A percentile compares a stretch with the other conserved stretches of the same genome.
Conservation (phyloP, 2,888 invertebrate species). For the Ennomos fuscantarius region DNA sequence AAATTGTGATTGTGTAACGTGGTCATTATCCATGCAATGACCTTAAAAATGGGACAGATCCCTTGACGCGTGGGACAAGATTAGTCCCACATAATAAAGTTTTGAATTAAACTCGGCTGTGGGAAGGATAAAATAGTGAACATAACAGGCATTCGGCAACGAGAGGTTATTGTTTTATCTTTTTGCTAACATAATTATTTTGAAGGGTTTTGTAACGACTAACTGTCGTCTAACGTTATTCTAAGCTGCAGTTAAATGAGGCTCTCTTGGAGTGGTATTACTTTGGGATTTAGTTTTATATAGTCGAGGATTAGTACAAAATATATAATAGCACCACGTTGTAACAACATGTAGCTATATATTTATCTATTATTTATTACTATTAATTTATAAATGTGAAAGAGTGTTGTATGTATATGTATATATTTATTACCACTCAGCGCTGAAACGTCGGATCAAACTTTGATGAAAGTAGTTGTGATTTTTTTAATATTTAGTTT, state of each 20-base stretch:
- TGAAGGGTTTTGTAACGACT: conserved; percentile 39
- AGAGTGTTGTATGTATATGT: too few species aligned
- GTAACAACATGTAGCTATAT: too few species aligned
- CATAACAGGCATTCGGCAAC: conserved; percentile 23
- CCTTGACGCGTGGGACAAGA: conserved; percentile 58
- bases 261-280: conserved; percentile 9
- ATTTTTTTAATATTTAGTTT: too few species aligned
- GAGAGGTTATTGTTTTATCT: conserved; percentile 49
- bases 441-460: too few species aligned
- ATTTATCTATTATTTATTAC: too few species aligned
- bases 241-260: conserved; percentile 11
- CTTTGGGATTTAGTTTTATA: conserved; percentile 1
- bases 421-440: too few species aligned
- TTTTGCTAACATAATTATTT: conserved; percentile 51
- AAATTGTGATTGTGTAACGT: conserved; percentile 63
- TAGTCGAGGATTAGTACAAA: not conserved
- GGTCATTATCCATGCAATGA: conserved; percentile 63
- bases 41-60: conserved; percentile 53
- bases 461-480: too few species aligned
- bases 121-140: conserved; percentile 46
- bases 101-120: conserved; percentile 62
- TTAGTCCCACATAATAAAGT: conserved; percentile 69
- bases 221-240: conserved; percentile 11
- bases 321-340: too few species aligned
- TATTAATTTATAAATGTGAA: too few species aligned